Conservation (phyloP, 1,140 invertebrate genomes). For the Hypothenemus hampei region DNA sequence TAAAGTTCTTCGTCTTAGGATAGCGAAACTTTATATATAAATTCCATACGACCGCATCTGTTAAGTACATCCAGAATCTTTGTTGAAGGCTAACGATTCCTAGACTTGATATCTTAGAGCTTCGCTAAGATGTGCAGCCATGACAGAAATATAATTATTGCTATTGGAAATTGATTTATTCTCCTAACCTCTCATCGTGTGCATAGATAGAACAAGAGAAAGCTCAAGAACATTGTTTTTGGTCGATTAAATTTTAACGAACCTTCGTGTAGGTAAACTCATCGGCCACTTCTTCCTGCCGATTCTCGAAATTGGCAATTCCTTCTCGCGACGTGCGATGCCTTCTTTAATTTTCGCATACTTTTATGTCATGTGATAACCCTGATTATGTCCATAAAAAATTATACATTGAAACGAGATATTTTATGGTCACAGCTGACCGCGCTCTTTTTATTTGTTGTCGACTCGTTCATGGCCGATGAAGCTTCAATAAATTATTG, state of each 20-base stretch:
- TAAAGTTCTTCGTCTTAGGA: too few species aligned
- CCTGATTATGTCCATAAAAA: conserved; percentile 2
- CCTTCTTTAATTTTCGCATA: too few species aligned
- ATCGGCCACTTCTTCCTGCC: not conserved
- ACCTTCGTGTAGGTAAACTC: not conserved
- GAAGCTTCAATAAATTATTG: conserved; percentile 11
- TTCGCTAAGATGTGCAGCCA: not conserved
- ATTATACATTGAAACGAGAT: not conserved
- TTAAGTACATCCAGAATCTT: too few species aligned
- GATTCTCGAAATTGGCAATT: too few species aligned
- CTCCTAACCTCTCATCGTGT: conserved; percentile 1
- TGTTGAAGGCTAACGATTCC: too few species aligned
- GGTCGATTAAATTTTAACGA: conserved; percentile 8
- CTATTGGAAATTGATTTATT: conserved; percentile 25
- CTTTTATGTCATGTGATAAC: not conserved
- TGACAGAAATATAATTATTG: conserved; percentile 23
- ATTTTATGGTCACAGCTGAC: conserved; percentile 12
- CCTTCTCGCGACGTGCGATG: too few species aligned
- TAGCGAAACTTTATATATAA: too few species aligned
- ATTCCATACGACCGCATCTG: too few species aligned
- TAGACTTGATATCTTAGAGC: too few species aligned
- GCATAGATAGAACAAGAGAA: conserved; percentile 11
- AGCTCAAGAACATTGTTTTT: conserved; percentile 11
- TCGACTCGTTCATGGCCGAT: conserved; percentile 10
- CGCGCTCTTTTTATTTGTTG: conserved; percentile 2